These are phyloP conservation scores for Erebia palarica DNA, from an alignment of 2,888 invertebrate species.

Conservation along the genomic window DNA sequence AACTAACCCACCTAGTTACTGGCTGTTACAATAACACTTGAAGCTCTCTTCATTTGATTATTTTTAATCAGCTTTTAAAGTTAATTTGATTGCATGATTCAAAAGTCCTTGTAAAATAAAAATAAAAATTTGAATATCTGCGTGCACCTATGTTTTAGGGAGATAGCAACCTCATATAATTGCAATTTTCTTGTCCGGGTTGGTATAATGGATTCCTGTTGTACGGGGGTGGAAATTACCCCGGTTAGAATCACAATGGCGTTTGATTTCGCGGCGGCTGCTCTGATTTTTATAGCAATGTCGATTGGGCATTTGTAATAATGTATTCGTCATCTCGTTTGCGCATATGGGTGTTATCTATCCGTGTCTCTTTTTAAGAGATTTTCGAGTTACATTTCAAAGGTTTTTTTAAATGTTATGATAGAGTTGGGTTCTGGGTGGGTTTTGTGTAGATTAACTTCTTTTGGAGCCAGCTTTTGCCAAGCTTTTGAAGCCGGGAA, in stretches of 20 bases:
- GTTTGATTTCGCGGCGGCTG: slow-evolving; percentile 54
- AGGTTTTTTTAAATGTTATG: slow-evolving; percentile 7
- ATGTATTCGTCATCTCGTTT: slow-evolving; percentile 27
- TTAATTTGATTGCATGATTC: too few species aligned
- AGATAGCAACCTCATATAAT: background rate
- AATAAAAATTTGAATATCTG: too few species aligned
- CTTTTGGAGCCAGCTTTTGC: too few species aligned
- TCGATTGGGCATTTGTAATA: slow-evolving; percentile 41
- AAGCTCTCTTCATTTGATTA: too few species aligned
- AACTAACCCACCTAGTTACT: too few species aligned
- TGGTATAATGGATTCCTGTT: background rate
- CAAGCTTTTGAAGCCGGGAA: background rate
- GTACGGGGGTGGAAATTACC: slow-evolving; percentile 54
- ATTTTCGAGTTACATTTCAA: slow-evolving; percentile 16
- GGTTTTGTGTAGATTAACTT: too few species aligned
- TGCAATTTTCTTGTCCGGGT: background rate
- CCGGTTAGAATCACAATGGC: slow-evolving; percentile 57
- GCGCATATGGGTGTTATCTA: background rate
- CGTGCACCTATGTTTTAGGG: too few species aligned
- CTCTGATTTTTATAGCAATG: slow-evolving; percentile 45
- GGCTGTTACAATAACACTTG: too few species aligned
- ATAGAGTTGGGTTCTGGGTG: background rate
- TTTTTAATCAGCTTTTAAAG: too few species aligned
- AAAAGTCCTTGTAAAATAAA: too few species aligned
- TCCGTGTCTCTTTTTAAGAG: background rate